Conservation (phyloP, 2,888 invertebrate genomes). For the Heteropelma amictum region DNA sequence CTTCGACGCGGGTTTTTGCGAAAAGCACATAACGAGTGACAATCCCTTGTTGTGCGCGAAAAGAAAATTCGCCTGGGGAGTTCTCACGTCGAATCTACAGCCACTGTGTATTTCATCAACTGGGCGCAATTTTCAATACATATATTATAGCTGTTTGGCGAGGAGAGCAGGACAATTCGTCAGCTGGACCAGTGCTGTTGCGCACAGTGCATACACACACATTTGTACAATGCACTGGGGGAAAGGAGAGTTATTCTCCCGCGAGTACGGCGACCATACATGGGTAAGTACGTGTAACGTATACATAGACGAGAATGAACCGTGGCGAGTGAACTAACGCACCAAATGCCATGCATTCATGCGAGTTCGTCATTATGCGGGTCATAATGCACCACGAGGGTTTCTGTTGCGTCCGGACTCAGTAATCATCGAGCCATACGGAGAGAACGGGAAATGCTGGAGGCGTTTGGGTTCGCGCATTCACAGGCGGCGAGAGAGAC, state of each 20-base stretch:
- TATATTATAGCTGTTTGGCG: slow-evolving; percentile 3
- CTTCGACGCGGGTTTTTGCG: not conserved
- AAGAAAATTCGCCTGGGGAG: slow-evolving; percentile 32
- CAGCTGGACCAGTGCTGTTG: not conserved
- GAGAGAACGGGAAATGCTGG: slow-evolving; percentile 53
- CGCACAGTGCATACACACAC: not conserved
- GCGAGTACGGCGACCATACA: too few species aligned
- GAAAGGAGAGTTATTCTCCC: not conserved
- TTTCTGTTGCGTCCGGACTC: slow-evolving; percentile 63
- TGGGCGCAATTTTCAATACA: slow-evolving; percentile 1
- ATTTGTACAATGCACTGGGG: not conserved
- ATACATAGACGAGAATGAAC: slow-evolving; percentile 17
- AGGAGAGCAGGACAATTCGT: slow-evolving; percentile 37
- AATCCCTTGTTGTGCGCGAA: not conserved
- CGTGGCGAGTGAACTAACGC: slow-evolving; percentile 59
- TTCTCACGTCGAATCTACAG: not conserved
- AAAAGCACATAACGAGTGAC: not conserved
- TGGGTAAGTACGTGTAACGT: not conserved
- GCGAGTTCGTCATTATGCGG: slow-evolving; percentile 69
- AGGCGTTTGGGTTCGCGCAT: slow-evolving; percentile 55
- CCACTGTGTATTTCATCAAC: slow-evolving; percentile 13
- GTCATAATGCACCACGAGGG: slow-evolving; percentile 64
- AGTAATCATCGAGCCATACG: slow-evolving; percentile 66
- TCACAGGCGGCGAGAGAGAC: not conserved
- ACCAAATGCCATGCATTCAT: slow-evolving; percentile 69